Percentiles rank a stretch among this genome's conserved stretches.
These are phyloP conservation scores for Drosophila busckii DNA, from an alignment of 1,140 invertebrate genomes.

Conservation along the genomic window DNA sequence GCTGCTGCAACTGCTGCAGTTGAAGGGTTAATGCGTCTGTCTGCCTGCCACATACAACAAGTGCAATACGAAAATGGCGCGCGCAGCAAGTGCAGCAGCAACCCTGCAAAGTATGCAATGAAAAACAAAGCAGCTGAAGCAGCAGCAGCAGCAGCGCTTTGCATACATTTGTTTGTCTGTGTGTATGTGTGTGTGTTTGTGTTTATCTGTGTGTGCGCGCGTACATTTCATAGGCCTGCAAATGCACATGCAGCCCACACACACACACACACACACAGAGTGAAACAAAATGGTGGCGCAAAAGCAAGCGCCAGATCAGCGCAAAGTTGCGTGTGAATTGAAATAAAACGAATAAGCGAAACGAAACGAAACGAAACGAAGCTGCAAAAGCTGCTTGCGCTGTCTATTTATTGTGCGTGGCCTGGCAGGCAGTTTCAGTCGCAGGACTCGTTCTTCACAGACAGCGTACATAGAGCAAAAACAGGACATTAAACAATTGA, in stretches of 20 bases:
- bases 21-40: conserved; percentile 1
- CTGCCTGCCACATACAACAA: conserved; percentile 20
- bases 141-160: conserved; percentile 8
- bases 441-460: conserved; percentile 13
- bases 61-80: conserved; percentile 36
- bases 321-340: background rate
- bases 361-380: background rate
- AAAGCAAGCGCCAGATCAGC: conserved; percentile 5
- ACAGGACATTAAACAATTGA: conserved; percentile 66
- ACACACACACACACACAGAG: background rate
- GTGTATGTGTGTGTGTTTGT: background rate
- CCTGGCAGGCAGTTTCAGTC: conserved; percentile 5
- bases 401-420: conserved; percentile 26
- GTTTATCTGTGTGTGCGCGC: background rate
- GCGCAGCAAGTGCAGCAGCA: conserved; percentile 32
- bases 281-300: conserved; percentile 4
- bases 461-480: conserved; percentile 2
- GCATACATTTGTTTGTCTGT: background rate
- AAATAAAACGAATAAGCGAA: background rate
- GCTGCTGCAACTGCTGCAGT: background rate
- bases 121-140: background rate
- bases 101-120: conserved; percentile 43
- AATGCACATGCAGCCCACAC: background rate
- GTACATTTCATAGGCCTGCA: conserved; percentile 8
- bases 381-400: background rate